Evolutionary conservation across 2,113 vertebrate genomes (phyloP).

Genomic region (Anarhynchus alexandrinus): DNA sequence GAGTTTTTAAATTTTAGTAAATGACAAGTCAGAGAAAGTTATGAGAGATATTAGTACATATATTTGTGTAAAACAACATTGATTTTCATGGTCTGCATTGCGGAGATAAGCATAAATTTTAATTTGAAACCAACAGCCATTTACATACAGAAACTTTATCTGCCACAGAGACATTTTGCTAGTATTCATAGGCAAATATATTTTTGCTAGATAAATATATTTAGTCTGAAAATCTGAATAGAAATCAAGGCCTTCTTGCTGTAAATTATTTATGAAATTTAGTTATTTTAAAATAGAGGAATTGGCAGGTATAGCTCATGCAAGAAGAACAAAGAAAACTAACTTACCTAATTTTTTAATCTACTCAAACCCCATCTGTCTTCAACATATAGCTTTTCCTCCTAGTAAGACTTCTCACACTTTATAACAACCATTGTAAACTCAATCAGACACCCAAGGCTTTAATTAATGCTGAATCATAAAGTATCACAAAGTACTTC

Average conservation of each 20-base stretch:
- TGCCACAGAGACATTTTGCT: not conserved
- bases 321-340: not conserved
- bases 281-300: not conserved
- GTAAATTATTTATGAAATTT: not conserved
- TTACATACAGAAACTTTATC: not conserved
- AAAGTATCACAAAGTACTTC: not conserved
- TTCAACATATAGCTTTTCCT: not conserved
- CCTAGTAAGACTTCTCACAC: not conserved
- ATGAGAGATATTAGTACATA: conserved; percentile 48
- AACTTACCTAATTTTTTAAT: not conserved
- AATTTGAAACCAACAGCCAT: not conserved
- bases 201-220: not conserved
- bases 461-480: not conserved
- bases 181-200: not conserved
- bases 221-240: not conserved
- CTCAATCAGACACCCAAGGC: not conserved
- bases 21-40: conserved; percentile 55
- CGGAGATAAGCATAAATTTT: conserved; percentile 49
- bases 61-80: conserved; percentile 55
- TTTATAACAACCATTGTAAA: not conserved
- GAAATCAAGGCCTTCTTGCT: not conserved
- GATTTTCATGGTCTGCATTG: conserved; percentile 49
- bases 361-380: not conserved
- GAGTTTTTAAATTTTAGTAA: conserved; percentile 66
- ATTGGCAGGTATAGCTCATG: not conserved